A percentile compares a stretch with the other conserved stretches of the same genome.
Evolutionary conservation across 2,797 vertebrate genomes (phyloP).

Genomic region (Hemibagrus guttatus): DNA sequence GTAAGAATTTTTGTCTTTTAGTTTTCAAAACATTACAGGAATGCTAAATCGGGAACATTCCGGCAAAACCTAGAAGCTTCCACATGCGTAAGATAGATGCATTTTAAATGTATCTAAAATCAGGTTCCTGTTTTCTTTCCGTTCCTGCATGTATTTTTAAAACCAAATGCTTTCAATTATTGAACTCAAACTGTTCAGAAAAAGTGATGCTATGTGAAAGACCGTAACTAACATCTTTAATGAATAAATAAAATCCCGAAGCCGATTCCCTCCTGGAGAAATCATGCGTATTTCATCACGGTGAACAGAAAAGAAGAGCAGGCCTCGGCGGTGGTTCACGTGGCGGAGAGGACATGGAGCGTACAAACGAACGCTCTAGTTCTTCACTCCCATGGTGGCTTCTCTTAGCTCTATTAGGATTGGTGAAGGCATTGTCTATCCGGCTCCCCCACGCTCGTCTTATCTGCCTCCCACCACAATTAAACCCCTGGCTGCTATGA

Average conservation of each 20-base stretch:
- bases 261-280: constrained; percentile 3
- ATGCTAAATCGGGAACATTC: neutral
- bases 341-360: constrained; percentile 16
- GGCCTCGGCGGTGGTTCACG: constrained; percentile 35
- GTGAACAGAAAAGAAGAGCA: constrained; percentile 6
- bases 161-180: too few species aligned
- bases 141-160: neutral
- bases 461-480: constrained; percentile 58
- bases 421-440: constrained; percentile 57
- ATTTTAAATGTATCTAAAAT: neutral
- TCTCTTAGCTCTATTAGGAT: constrained; percentile 56
- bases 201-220: neutral
- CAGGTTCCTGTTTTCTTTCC: neutral
- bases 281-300: neutral
- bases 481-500: constrained; percentile 53
- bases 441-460: constrained; percentile 44
- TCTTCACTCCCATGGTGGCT: constrained; percentile 45
- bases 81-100: neutral
- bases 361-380: constrained; percentile 36
- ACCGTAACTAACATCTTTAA: neutral
- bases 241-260: neutral
- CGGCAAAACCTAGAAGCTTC: neutral
- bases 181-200: neutral
- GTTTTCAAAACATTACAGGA: neutral
- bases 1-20: neutral